These are phyloP conservation scores for Trochalopteron elliotii DNA, from an alignment of 2,113 vertebrate genomes.

Conservation along the genomic window DNA sequence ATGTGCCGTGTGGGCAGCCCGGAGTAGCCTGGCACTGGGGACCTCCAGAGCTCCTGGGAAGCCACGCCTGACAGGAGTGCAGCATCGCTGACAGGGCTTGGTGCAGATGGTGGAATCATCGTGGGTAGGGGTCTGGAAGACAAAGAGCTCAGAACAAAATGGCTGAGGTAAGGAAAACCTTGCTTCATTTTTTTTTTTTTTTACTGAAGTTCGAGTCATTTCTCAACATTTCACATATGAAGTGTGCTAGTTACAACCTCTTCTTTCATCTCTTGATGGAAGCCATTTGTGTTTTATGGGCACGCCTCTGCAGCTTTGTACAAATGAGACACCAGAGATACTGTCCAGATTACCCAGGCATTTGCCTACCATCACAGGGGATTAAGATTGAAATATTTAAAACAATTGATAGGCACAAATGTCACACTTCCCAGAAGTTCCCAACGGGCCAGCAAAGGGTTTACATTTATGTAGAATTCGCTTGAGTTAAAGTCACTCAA, in stretches of 20 bases:
- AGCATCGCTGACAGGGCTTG: slow-evolving; percentile 81
- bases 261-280: not conserved
- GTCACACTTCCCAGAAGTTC: not conserved
- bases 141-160: not conserved
- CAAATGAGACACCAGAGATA: not conserved
- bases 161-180: not conserved
- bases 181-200: not conserved
- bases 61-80: slow-evolving; percentile 72
- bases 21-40: slow-evolving; percentile 80
- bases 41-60: slow-evolving; percentile 85
- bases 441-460: not conserved
- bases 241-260: not conserved
- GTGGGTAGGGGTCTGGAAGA: not conserved
- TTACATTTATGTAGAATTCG: not conserved
- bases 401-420: not conserved
- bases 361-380: not conserved
- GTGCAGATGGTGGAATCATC: slow-evolving; percentile 82
- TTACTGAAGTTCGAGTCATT: not conserved
- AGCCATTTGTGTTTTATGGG: not conserved
- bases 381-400: not conserved
- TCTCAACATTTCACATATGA: not conserved
- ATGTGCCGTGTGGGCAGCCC: slow-evolving; percentile 84
- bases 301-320: not conserved
- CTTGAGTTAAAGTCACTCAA: not conserved
- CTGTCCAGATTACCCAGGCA: not conserved